Evolutionary conservation across 1,140 invertebrate genomes (phyloP), one percentile per base, ranked within the genome.

Genomic region (Megalopta genalis): DNA sequence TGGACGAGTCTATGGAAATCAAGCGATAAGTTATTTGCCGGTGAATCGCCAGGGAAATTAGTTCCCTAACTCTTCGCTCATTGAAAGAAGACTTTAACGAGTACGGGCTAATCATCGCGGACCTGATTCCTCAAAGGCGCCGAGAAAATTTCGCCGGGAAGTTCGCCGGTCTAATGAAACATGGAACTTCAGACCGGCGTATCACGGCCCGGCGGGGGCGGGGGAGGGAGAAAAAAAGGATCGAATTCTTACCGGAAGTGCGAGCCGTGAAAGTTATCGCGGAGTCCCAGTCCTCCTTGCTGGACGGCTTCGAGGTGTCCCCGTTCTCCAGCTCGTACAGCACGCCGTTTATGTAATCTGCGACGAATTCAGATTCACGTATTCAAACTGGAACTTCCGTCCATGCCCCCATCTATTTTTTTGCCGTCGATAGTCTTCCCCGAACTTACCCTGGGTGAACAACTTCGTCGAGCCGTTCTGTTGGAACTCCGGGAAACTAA

Each of bases 181-280:
- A 18, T 25, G 2, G 23, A 75, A 52, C 49, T 57, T 78, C 49
- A 21, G 21, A 3, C 10, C 63, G n/a, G n/a, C n/a, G 69, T 52
- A 64, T 60, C 37, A 42, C 32, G 32, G n/a, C 16, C 6, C 12
- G 9, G 9, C 10, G 27, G 64, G 7, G 57, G 18, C 23, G 27
- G 18, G 16, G 25, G 2, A 37, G 6, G 21, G 21, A 62, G 21
- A 49, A 60, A 42, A 32, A 57, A 23, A 59, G 69, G 82, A 18
- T 21, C 21, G n/a, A 59, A 23, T 77, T 57, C 95, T 96, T 95
- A 97, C 96, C 95, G 89, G 95, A 96, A 89, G 95, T 95, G 93
- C 97, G 96, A 63, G 96, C 97, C 82, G 96, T 97, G 90, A 97
- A 98, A 82, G 96, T 97, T 83, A 97, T 97, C 86, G 96, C 96